phyloP scores from a whole-genome alignment of 2,797 vertebrate genomes.

The Sebastes umbrosus region DNA sequence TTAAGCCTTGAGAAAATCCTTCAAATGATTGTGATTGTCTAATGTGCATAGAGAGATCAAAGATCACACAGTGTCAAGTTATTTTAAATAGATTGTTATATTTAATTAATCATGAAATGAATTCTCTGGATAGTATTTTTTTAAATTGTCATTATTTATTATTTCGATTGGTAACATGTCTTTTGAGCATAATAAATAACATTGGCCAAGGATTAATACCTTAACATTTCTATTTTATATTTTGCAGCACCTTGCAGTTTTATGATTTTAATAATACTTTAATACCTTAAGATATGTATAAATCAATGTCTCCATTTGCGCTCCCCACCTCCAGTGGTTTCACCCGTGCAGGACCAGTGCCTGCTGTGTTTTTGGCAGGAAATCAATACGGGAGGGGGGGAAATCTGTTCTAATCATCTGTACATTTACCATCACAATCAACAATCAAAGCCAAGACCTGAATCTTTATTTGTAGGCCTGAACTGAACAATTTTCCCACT shows the following conservation, averaged over 20 bases:
- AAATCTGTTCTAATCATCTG: conserved; percentile 99
- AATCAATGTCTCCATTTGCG: conserved; percentile 35
- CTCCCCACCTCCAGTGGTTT: conserved; percentile 49
- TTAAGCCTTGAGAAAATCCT: conserved; percentile 81
- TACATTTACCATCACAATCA: conserved; percentile 99
- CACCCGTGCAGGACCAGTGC: conserved; percentile 90
- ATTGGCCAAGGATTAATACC: not conserved
- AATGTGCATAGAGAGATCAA: conserved; percentile 27
- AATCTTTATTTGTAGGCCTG: conserved; percentile 99
- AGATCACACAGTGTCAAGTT: not conserved
- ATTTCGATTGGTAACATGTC: not conserved
- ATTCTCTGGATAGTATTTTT: not conserved
- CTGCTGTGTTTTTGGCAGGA: conserved; percentile 99
- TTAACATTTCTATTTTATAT: not conserved
- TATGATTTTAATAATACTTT: conserved; percentile 8
- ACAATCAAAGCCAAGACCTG: conserved; percentile 99
- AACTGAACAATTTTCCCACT: conserved; percentile 99
- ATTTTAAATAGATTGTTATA: conserved; percentile 35
- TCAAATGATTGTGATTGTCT: conserved; percentile 82
- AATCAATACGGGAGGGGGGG: conserved; percentile 94
- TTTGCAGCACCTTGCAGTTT: not conserved
- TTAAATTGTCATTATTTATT: not conserved
- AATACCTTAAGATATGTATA: conserved; percentile 35
- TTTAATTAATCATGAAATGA: not conserved
- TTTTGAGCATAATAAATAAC: not conserved